Conservation (phyloP, 2,888 invertebrate species). For the Microctonus hyperodae region DNA sequence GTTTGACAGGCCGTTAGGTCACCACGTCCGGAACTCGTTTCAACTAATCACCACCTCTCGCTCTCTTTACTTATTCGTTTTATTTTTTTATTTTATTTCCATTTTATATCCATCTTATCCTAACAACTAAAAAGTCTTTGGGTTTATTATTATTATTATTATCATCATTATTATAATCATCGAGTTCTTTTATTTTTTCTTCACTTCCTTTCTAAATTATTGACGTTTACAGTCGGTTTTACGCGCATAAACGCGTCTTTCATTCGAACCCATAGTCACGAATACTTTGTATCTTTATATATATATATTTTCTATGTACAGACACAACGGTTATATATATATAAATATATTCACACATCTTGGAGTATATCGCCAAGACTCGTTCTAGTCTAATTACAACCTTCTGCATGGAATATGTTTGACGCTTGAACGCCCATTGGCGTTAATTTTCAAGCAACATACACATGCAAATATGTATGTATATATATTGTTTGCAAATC, state of each 20-base stretch:
- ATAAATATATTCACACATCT: not conserved
- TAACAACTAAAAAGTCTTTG: slow-evolving; percentile 15
- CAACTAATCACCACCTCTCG: slow-evolving; percentile 40
- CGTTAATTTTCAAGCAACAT: slow-evolving; percentile 6
- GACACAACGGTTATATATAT: not conserved
- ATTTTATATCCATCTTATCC: slow-evolving; percentile 11
- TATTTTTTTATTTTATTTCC: slow-evolving; percentile 7
- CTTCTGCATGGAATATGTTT: slow-evolving; percentile 10
- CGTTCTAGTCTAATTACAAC: slow-evolving; percentile 21
- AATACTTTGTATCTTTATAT: not conserved
- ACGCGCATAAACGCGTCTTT: slow-evolving; percentile 6
- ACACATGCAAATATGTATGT: not conserved
- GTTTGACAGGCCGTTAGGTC: slow-evolving; percentile 39
- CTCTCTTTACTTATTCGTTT: slow-evolving; percentile 11
- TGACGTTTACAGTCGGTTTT: slow-evolving; percentile 19
- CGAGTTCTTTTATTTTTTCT: not conserved
- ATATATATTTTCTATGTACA: not conserved
- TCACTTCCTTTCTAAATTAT: not conserved
- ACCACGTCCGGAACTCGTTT: slow-evolving; percentile 43
- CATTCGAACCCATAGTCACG: not conserved
- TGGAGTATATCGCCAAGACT: not conserved
- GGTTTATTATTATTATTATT: slow-evolving; percentile 19
- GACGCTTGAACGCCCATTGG: slow-evolving; percentile 20
- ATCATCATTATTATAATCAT: not conserved
- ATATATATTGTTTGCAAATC: slow-evolving; percentile 10